A percentile compares a stretch with the other conserved stretches of the same genome.
phyloP scores from a whole-genome alignment of 2,113 vertebrate genomes.

The Miniopterus natalensis region DNA sequence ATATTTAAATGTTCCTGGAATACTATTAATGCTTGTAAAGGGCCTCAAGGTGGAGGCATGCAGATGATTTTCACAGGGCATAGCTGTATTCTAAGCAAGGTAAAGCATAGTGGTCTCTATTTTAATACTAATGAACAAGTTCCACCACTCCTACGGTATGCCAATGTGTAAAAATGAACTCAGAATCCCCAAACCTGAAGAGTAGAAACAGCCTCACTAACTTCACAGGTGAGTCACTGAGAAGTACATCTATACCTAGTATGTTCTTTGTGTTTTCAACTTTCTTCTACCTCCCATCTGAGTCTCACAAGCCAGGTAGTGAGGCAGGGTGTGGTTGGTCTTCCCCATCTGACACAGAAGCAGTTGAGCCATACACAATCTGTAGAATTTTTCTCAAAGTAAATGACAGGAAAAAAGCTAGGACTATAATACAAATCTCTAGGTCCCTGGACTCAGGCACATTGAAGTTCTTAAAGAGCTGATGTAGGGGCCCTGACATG shows the following conservation, averaged over 20 bases:
- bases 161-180: background rate
- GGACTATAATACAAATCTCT: background rate
- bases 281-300: background rate
- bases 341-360: background rate
- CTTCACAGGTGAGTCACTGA: background rate
- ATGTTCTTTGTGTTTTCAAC: background rate
- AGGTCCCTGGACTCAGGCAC: background rate
- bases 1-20: background rate
- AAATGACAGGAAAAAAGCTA: background rate
- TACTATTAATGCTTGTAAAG: background rate
- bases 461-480: background rate
- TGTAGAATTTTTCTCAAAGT: background rate
- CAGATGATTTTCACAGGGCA: background rate
- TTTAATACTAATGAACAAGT: background rate
- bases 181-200: background rate
- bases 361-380: background rate
- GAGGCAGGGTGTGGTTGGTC: background rate
- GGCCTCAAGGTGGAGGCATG: background rate
- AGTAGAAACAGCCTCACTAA: background rate
- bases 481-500: background rate
- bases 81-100: constrained; percentile 13
- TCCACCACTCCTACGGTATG: background rate
- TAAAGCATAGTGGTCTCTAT: background rate
- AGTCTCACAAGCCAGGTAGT: background rate
- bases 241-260: background rate